Evolutionary conservation across 2,888 invertebrate species (phyloP), one percentile per base, ranked within the genome.

Genomic region (Plebejus argus): DNA sequence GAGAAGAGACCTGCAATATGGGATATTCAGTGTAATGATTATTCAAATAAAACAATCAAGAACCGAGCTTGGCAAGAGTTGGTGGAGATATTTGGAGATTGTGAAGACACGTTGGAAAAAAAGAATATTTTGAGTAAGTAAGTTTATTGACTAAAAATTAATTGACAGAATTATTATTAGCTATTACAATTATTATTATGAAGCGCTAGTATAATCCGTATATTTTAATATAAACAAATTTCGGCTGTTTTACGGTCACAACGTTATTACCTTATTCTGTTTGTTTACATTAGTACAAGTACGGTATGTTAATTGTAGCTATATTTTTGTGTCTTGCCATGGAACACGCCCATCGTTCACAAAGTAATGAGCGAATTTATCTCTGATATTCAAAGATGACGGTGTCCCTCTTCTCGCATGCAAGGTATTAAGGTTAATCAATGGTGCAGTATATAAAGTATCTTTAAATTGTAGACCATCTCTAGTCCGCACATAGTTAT

Each of bases 331-430:
- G 79, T 82, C 80, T 82, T 82, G 81, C 82, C 81, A 82, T 79
- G 79, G 79, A 75, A 82, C 78, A 80, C 81, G 80, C 61, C 82
- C 82, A 76, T 82, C 81, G 77, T 81, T 81, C 79, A 82, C 78
- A 80, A 83, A 83, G 79, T 81, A 82, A 81, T 81, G 77, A 81
- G 83, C 82, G 76, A 80, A 82, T 82, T 79, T 80, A 79, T 83
- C 81, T 82, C 82, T 82, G 76, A 81, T 82, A 79, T 82, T 82
- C 76, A 80, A 79, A 78, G 81, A 80, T 81, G 81, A 81, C 79
- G 81, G 79, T 80, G 81, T 76, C 75, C 78, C 81, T 79, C 82
- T 81, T 81, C 80, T 80, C 76, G 81, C 80, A 81, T 81, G 80
- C 76, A 81, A 80, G 35, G 77, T 82, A 81, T 78, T 83, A 76